Conservation (phyloP, 2,888 invertebrate genomes). For the Cheilosia scutellata region DNA sequence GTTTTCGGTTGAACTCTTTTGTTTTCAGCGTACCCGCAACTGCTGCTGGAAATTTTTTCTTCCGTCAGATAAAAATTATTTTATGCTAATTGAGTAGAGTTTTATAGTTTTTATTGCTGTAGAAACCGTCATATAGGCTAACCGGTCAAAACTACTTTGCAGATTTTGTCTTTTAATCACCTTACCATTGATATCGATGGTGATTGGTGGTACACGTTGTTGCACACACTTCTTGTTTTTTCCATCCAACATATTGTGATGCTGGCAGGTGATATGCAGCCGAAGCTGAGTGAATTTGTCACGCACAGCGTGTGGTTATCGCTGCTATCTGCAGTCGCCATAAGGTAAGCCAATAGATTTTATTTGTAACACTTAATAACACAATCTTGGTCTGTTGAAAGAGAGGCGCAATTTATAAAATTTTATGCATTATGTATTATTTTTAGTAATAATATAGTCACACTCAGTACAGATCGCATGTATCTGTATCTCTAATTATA, state of each 20-base stretch:
- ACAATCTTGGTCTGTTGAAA: neutral
- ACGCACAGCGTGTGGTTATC: slow-evolving; percentile 8
- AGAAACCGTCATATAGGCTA: slow-evolving; percentile 2
- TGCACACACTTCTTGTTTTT: slow-evolving; percentile 21
- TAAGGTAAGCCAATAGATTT: slow-evolving; percentile 1
- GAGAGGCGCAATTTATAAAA: neutral
- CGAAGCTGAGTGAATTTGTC: slow-evolving; percentile 36
- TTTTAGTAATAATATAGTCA: neutral
- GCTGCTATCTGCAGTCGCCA: slow-evolving; percentile 2
- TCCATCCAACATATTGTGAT: slow-evolving; percentile 17
- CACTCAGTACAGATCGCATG: neutral
- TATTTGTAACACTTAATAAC: neutral
- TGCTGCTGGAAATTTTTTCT: slow-evolving; percentile 1
- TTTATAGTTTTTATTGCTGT: slow-evolving; percentile 6
- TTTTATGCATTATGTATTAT: neutral
- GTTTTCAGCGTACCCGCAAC: slow-evolving; percentile 5
- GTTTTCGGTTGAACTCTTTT: slow-evolving; percentile 60
- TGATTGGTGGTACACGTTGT: slow-evolving; percentile 22
- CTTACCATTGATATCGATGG: slow-evolving; percentile 10
- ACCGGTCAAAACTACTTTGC: slow-evolving; percentile 26
- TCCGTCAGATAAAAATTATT: slow-evolving; percentile 44
- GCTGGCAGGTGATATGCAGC: slow-evolving; percentile 33
- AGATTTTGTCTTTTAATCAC: slow-evolving; percentile 50
- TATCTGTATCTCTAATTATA: neutral
- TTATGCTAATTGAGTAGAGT: slow-evolving; percentile 45